A percentile compares a stretch with the other conserved stretches of the same genome.
These are phyloP conservation scores for Agelastica alni DNA, from an alignment of 2,888 invertebrate species.

Conservation along the genomic window DNA sequence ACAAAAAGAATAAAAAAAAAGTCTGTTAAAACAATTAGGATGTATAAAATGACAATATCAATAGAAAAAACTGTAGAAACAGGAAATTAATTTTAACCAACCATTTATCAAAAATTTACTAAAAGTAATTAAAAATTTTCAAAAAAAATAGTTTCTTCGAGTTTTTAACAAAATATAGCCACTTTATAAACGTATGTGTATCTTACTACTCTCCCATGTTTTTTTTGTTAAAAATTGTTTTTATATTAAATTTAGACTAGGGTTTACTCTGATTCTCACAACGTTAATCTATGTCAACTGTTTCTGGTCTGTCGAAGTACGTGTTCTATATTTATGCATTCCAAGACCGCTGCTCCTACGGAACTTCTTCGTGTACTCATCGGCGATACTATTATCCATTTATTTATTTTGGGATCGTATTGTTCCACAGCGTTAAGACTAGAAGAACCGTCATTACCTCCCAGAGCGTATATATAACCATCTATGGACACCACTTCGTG, in stretches of 20 bases:
- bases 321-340: constrained; percentile 64
- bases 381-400: constrained; percentile 69
- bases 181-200: too few relatives aligned
- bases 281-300: constrained; percentile 38
- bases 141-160: too few relatives aligned
- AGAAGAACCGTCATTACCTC: constrained; percentile 72
- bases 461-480: constrained; percentile 66
- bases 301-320: constrained; percentile 42
- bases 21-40: too few relatives aligned
- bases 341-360: constrained; percentile 68
- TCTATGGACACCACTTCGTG: constrained; percentile 71
- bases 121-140: too few relatives aligned
- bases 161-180: too few relatives aligned
- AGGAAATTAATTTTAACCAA: too few relatives aligned
- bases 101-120: too few relatives aligned
- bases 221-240: too few relatives aligned
- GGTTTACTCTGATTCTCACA: constrained; percentile 10
- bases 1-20: too few relatives aligned
- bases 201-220: too few relatives aligned
- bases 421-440: constrained; percentile 71
- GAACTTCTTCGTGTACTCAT: constrained; percentile 69
- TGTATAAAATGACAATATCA: too few relatives aligned
- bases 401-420: constrained; percentile 67
- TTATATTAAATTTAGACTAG: not conserved
- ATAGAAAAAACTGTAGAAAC: too few relatives aligned